phyloP scores from a whole-genome alignment of 2,113 vertebrate genomes.

The Lycocorax pyrrhopterus region DNA sequence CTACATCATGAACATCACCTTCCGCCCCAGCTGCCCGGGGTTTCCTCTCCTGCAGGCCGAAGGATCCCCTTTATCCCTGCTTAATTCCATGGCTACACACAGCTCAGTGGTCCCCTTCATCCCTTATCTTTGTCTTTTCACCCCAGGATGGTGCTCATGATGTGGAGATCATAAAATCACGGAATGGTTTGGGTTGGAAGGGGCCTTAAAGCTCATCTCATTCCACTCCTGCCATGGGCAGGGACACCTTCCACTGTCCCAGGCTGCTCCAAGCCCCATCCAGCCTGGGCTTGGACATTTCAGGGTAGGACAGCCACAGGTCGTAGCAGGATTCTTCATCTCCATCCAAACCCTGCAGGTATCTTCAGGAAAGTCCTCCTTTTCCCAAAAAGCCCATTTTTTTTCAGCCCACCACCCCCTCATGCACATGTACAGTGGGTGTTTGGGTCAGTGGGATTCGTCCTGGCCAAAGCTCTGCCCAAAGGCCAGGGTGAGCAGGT shows the following conservation, averaged over 20 bases:
- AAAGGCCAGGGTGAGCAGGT: background rate
- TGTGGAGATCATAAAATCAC: background rate
- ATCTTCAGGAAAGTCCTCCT: background rate
- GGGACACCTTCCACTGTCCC: background rate
- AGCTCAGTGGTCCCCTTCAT: background rate
- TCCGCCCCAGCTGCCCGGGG: background rate
- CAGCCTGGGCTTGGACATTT: background rate
- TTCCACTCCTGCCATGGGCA: background rate
- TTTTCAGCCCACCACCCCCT: background rate
- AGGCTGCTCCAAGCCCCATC: accelerated
- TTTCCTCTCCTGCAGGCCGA: background rate
- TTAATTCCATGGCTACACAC: background rate
- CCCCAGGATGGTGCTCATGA: accelerated
- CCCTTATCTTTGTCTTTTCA: background rate
- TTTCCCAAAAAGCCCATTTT: background rate
- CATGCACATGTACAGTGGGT: accelerated
- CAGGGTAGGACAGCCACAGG: background rate
- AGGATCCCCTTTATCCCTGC: background rate
- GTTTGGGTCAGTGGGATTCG: background rate
- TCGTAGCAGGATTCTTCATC: background rate
- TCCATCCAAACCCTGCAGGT: background rate
- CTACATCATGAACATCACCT: accelerated
- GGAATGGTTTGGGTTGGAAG: background rate
- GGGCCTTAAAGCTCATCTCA: accelerated
- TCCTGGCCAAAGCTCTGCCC: background rate